Evolutionary conservation across 2,797 vertebrate species (phyloP).

Genomic region (Ptychadena robeensis): DNA sequence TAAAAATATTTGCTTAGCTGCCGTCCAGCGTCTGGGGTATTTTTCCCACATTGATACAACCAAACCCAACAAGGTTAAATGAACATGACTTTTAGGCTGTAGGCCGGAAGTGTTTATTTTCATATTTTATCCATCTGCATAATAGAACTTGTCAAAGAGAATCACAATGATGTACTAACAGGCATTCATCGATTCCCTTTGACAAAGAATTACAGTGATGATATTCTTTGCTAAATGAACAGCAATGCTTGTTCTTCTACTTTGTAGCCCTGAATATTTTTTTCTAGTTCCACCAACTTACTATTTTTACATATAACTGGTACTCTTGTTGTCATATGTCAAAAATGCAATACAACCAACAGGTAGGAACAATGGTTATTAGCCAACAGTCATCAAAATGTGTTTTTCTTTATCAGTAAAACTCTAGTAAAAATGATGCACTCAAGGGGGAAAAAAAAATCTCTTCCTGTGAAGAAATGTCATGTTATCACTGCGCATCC

Average conservation of each 20-base stretch:
- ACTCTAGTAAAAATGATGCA: no score
- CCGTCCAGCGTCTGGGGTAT: constrained; percentile 40
- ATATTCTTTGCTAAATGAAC: neutral
- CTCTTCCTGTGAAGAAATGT: neutral
- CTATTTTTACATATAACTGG: no score
- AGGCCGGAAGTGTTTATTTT: constrained; percentile 63
- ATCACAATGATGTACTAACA: neutral
- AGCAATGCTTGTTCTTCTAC: no score
- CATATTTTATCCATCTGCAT: constrained; percentile 59
- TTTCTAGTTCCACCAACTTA: no score
- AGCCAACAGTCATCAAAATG: no score
- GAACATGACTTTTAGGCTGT: constrained; percentile 65
- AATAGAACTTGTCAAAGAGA: constrained; percentile 69
- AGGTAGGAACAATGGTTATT: no score
- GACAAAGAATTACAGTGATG: no score
- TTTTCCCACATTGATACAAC: constrained; percentile 55
- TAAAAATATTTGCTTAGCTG: constrained; percentile 34
- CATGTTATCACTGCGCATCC: neutral
- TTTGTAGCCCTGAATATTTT: neutral
- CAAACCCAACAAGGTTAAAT: constrained; percentile 66
- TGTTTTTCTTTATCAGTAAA: no score
- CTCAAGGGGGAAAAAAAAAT: neutral
- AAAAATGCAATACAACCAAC: no score
- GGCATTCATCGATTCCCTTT: neutral
- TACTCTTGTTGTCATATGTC: no score